Evolutionary conservation across 1,140 invertebrate species (phyloP).

Genomic region (Papilio polyxenes): DNA sequence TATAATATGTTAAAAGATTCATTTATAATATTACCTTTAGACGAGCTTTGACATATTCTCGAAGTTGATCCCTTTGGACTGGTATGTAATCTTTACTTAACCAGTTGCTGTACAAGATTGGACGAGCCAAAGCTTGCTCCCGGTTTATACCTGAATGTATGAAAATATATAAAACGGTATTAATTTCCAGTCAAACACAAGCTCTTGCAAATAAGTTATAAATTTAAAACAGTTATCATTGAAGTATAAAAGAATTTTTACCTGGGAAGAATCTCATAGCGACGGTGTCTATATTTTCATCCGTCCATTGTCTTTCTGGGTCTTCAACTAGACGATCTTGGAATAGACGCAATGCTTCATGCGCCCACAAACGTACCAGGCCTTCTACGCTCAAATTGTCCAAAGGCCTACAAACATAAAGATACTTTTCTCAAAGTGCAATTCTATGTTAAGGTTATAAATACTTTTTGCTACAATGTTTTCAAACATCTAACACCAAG

Average conservation of each 20-base stretch:
- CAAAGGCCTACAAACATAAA: constrained; percentile 84
- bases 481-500: too few relatives aligned
- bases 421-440: background rate
- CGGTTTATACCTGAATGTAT: constrained; percentile 85
- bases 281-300: constrained; percentile 97
- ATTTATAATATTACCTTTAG: constrained; percentile 85
- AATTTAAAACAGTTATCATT: background rate
- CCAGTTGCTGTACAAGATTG: constrained; percentile 99
- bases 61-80: constrained; percentile 95
- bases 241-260: constrained; percentile 43
- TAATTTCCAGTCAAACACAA: background rate
- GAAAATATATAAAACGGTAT: background rate
- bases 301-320: constrained; percentile 97
- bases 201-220: background rate
- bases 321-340: constrained; percentile 98
- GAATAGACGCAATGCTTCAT: constrained; percentile 98
- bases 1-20: background rate
- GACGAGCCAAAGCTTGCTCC: constrained; percentile 91
- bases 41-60: constrained; percentile 98
- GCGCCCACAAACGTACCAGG: constrained; percentile 98
- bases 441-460: background rate
- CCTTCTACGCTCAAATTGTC: constrained; percentile 96
- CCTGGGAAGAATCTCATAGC: constrained; percentile 97
- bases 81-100: constrained; percentile 99
- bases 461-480: too few relatives aligned